Evolutionary conservation across 1,140 invertebrate species (phyloP), one percentile per base, ranked within the genome.

Genomic region (Drosophila sucinea): DNA sequence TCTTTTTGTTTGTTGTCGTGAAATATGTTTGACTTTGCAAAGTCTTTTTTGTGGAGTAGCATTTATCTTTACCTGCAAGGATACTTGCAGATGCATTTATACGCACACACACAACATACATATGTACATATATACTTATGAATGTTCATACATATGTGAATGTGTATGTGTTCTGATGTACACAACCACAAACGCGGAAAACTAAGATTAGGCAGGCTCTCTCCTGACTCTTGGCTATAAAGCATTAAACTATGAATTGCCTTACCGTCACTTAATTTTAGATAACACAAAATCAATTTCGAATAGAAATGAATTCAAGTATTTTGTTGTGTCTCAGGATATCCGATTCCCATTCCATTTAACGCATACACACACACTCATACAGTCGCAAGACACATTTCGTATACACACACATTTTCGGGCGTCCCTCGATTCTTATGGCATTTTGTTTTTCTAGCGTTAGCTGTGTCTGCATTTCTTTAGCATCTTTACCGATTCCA

Each of bases 331-430:
- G 29, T 62, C 17, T 29, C 41, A 11, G 41, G n/a, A 62, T 51
- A 51, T 51, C 44, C 44, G 44, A 47, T 62, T 30, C 29, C 41
- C 27, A 62, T 7, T 51, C n/a, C 41, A 29, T 41, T 62, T 33
- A 62, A 32, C 60, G 41, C n/a, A 62, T 23, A 62, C 60, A 51
- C 60, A 62, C 23, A 62, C 60, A 62, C 29, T 3, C 40, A 62
- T 32, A 56, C 54, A 29, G 29, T 56, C 29, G 54, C 54, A 56
- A 4, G 29, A 56, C 54, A 56, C 29, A 56, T 56, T 63, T 63
- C 62, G 62, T 35, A 64, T 64, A 64, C 47, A 38, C 30, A 41
- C 60, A 69, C 32, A 62, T 41, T 41, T 62, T 40, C 27, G 41
- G 41, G 44, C 47, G 32, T 64, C 47, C 47, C 30, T 51, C 4